Evolutionary conservation across 64 coral and sea anemone genomes (phyloP).

Genomic region (Montipora cactus): DNA sequence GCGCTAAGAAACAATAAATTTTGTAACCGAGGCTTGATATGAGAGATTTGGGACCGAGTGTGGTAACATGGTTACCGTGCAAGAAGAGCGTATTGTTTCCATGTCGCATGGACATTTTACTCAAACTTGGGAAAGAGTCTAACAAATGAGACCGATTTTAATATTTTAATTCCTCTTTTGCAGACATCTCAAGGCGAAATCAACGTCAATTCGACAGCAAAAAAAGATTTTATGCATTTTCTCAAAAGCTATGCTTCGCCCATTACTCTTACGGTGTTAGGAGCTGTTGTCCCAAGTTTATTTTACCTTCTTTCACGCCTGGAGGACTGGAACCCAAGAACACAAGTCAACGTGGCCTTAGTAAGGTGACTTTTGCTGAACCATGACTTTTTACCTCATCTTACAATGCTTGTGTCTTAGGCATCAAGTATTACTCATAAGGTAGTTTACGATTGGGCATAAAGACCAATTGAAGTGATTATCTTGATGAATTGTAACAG

Average conservation of each 20-base stretch:
- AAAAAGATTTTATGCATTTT: conserved; percentile 67
- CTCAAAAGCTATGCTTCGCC: conserved; percentile 87
- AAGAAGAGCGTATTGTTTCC: too few species aligned
- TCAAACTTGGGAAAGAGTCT: not conserved
- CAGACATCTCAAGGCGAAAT: conserved; percentile 25
- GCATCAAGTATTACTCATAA: too few species aligned
- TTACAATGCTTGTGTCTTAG: too few species aligned
- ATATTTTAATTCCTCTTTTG: not conserved
- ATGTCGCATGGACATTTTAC: too few species aligned
- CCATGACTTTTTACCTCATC: not conserved
- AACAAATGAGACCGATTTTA: too few species aligned
- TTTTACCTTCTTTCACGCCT: conserved; percentile 87
- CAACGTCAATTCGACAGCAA: not conserved
- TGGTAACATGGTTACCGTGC: too few species aligned
- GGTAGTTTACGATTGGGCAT: too few species aligned
- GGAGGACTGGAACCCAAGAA: conserved; percentile 90
- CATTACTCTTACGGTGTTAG: conserved; percentile 71
- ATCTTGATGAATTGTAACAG: too few species aligned
- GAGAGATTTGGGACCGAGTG: too few species aligned
- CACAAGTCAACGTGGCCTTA: conserved; percentile 76
- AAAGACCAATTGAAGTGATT: too few species aligned
- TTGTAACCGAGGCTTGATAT: too few species aligned
- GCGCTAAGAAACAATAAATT: too few species aligned
- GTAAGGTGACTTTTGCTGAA: conserved; percentile 30
- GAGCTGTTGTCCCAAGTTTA: conserved; percentile 67